Evolutionary conservation across 2,888 invertebrate species (phyloP).

Genomic region (Ormia ochracea): DNA sequence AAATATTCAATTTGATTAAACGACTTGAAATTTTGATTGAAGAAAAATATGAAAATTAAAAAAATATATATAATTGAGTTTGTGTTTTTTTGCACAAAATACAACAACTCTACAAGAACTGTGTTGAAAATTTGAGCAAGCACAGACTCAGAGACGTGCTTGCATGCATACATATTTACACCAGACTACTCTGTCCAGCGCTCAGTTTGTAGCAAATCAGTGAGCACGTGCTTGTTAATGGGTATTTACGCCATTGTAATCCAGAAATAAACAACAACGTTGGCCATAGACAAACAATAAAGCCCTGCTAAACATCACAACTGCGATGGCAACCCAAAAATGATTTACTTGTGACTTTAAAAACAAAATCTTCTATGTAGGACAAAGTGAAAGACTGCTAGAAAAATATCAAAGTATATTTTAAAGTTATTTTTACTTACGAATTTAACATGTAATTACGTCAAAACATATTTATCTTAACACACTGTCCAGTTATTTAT

Average conservation of each 20-base stretch:
- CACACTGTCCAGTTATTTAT: too few relatives aligned
- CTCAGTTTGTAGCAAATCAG: conserved; percentile 18
- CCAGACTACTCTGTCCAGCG: neutral
- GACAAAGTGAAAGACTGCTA: too few relatives aligned
- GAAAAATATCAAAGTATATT: too few relatives aligned
- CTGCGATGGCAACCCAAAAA: neutral
- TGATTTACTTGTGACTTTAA: neutral
- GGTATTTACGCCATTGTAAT: conserved; percentile 59
- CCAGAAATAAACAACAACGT: conserved; percentile 54
- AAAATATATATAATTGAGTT: conserved; percentile 8
- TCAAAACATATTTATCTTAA: too few relatives aligned
- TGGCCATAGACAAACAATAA: conserved; percentile 7
- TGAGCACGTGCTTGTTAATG: conserved; percentile 51
- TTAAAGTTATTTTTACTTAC: too few relatives aligned
- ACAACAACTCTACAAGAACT: neutral
- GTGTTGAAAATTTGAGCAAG: too few relatives aligned
- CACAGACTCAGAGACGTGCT: neutral
- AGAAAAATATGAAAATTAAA: too few relatives aligned
- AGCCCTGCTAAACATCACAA: neutral
- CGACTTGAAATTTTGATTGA: too few relatives aligned
- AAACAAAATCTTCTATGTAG: too few relatives aligned
- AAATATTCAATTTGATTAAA: too few relatives aligned
- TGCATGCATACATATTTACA: neutral
- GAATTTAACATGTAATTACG: too few relatives aligned
- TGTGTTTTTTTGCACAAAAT: neutral